Conservation (phyloP, 2,797 vertebrate species). For the Lemur catta region DNA sequence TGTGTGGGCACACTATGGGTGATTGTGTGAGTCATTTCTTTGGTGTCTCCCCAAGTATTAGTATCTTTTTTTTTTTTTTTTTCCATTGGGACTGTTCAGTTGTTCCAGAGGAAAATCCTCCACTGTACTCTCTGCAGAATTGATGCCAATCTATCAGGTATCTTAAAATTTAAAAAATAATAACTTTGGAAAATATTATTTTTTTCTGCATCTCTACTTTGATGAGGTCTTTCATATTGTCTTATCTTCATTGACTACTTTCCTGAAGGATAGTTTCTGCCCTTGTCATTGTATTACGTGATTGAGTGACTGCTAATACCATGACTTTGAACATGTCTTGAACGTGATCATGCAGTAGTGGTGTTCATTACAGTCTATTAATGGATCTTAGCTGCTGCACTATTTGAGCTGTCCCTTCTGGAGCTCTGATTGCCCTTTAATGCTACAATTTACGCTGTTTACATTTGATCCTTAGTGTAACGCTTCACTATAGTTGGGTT, state of each 20-base stretch:
- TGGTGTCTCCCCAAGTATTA: neutral
- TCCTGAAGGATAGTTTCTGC: neutral
- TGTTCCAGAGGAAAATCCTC: constrained; percentile 24
- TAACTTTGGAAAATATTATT: constrained; percentile 3
- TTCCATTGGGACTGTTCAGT: neutral
- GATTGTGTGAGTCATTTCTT: constrained; percentile 18
- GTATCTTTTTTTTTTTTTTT: neutral
- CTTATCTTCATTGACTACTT: neutral
- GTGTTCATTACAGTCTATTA: neutral
- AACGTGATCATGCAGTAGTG: neutral
- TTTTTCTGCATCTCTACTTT: constrained; percentile 1
- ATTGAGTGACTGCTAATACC: neutral
- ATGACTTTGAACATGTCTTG: neutral
- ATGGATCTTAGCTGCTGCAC: neutral
- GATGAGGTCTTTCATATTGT: neutral
- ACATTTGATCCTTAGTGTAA: neutral
- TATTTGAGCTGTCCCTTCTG: neutral
- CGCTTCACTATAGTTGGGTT: neutral
- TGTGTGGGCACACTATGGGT: neutral
- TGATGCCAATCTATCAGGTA: neutral
- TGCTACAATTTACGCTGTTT: neutral
- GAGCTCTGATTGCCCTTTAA: constrained; percentile 46
- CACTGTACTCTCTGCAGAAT: neutral
- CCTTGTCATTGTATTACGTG: neutral
- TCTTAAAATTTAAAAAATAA: constrained; percentile 23